Evolutionary conservation across 1,140 invertebrate genomes (phyloP).

Genomic region (Anthonomus grandis): DNA sequence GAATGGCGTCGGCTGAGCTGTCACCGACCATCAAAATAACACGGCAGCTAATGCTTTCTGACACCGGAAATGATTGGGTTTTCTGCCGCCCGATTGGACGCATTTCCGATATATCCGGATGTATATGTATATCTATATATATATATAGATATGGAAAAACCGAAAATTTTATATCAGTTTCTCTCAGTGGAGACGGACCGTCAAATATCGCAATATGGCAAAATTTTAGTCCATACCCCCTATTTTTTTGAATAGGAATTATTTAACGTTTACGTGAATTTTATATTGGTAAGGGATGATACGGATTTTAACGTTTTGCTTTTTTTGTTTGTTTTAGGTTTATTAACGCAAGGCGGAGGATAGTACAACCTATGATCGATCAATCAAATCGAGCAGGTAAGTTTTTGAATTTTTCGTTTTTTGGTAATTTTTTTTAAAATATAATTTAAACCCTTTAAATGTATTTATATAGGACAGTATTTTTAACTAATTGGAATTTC

Average conservation of each 20-base stretch:
- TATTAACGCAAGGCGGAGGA: slow-evolving; percentile 96
- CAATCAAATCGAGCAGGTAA: slow-evolving; percentile 98
- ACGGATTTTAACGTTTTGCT: too few relatives aligned
- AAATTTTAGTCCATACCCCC: background rate
- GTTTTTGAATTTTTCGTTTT: too few relatives aligned
- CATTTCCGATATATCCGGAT: slow-evolving; percentile 30
- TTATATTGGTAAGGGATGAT: too few relatives aligned
- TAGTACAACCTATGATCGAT: slow-evolving; percentile 96
- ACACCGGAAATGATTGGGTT: slow-evolving; percentile 44
- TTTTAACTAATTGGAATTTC: too few relatives aligned
- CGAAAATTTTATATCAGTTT: slow-evolving; percentile 8
- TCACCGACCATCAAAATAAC: slow-evolving; percentile 40
- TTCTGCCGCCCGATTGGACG: slow-evolving; percentile 37
- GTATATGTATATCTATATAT: slow-evolving; percentile 19
- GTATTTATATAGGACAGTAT: too few relatives aligned
- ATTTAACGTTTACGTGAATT: background rate
- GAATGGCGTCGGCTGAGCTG: slow-evolving; percentile 32
- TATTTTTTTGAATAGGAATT: background rate
- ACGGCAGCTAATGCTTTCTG: slow-evolving; percentile 35
- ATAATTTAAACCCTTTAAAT: too few relatives aligned
- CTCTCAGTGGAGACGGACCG: slow-evolving; percentile 15
- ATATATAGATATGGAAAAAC: background rate
- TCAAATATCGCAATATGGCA: slow-evolving; percentile 14
- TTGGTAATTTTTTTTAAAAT: too few relatives aligned
- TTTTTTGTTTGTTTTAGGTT: slow-evolving; percentile 88